These are phyloP conservation scores for Paramuricea clavata DNA, from an alignment of 92 coral and sea anemone genomes.

Conservation along the genomic window DNA sequence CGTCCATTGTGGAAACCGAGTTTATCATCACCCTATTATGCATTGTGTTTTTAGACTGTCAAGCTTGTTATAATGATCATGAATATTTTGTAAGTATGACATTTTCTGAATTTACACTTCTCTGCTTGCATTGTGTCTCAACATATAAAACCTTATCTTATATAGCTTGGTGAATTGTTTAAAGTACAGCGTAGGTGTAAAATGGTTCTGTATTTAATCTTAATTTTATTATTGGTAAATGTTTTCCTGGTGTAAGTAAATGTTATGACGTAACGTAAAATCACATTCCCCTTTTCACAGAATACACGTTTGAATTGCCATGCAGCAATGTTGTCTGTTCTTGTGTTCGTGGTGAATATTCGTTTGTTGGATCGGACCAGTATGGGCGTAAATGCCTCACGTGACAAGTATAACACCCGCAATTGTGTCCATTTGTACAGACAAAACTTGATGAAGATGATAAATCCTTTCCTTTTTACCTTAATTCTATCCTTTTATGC, in stretches of 20 bases:
- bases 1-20: too few relatives aligned
- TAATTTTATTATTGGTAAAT: too few relatives aligned
- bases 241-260: too few relatives aligned
- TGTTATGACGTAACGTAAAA: too few relatives aligned
- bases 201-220: too few relatives aligned
- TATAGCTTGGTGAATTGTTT: too few relatives aligned
- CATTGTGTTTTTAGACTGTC: not conserved
- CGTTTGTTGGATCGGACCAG: slow-evolving; percentile 41
- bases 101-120: too few relatives aligned
- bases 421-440: slow-evolving; percentile 22
- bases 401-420: slow-evolving; percentile 34
- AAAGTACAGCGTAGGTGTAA: too few relatives aligned
- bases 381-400: slow-evolving; percentile 43
- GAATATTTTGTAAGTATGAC: not conserved
- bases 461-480: not conserved
- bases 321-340: slow-evolving; percentile 20
- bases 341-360: slow-evolving; percentile 13
- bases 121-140: not conserved
- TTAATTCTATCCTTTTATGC: not conserved
- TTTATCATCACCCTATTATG: too few relatives aligned
- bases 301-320: slow-evolving; percentile 16
- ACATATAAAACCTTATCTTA: not conserved
- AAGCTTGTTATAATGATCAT: not conserved
- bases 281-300: not conserved
- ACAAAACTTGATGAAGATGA: slow-evolving; percentile 39